Conservation (phyloP, 2,888 invertebrate genomes). For the Linyphia triangularis region DNA sequence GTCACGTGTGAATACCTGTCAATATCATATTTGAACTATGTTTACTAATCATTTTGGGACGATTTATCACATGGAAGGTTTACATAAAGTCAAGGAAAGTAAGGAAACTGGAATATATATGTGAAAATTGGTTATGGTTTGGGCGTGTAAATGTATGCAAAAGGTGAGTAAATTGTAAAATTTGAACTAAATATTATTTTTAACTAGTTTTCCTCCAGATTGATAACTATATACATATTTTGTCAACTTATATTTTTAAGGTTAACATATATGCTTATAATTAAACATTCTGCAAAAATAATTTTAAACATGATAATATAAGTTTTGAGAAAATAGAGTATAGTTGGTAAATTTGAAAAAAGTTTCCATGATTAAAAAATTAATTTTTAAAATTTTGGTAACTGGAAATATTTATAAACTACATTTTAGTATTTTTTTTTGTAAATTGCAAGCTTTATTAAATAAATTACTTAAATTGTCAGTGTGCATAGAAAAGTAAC, state of each 20-base stretch:
- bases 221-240: neutral
- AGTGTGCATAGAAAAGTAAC: no score
- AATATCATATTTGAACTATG: constrained; percentile 16
- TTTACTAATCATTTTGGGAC: neutral
- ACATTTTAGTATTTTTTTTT: neutral
- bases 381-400: neutral
- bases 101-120: neutral
- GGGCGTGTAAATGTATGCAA: constrained; percentile 61
- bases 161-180: constrained; percentile 35
- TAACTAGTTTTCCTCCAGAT: neutral
- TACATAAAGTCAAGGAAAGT: neutral
- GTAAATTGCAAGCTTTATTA: no score
- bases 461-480: no score
- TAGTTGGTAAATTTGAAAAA: no score
- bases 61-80: neutral
- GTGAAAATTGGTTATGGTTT: constrained; percentile 2
- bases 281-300: no score
- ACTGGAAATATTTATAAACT: neutral
- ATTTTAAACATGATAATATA: no score
- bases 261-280: neutral
- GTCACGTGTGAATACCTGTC: constrained; percentile 47
- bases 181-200: neutral
- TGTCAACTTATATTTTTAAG: neutral
- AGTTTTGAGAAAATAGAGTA: no score
- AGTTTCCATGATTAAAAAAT: no score